Evolutionary conservation across 2,113 vertebrate genomes (phyloP).

Genomic region (Hemiprocne comata): DNA sequence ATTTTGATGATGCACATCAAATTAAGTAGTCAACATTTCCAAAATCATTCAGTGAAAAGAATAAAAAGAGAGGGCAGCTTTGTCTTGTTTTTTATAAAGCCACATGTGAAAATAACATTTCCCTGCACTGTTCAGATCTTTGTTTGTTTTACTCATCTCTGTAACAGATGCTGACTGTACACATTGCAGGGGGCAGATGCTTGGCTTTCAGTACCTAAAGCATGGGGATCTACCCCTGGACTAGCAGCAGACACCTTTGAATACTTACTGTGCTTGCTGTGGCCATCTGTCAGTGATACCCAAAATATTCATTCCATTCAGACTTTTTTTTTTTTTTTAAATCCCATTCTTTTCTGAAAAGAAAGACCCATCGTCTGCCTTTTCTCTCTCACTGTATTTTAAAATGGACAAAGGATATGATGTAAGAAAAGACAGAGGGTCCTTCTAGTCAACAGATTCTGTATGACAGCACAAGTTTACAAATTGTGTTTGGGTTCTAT

Average conservation of each 20-base stretch:
- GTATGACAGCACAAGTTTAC: neutral
- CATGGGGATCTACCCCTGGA: neutral
- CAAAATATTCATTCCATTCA: neutral
- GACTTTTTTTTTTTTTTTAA: neutral
- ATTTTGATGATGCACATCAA: neutral
- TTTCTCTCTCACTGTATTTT: neutral
- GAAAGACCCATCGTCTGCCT: neutral
- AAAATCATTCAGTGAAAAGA: neutral
- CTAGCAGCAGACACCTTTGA: neutral
- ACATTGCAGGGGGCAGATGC: neutral
- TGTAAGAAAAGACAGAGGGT: neutral
- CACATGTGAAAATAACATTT: neutral
- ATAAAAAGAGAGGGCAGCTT: neutral
- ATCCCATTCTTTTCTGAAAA: neutral
- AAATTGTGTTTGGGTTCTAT: neutral
- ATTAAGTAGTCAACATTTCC: neutral
- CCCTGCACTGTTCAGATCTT: neutral
- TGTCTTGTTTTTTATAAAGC: neutral
- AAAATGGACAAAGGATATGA: neutral
- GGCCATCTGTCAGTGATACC: neutral
- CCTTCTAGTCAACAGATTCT: neutral
- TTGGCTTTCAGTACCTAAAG: neutral
- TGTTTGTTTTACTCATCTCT: neutral
- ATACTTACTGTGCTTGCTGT: neutral
- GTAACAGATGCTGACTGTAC: neutral